These are phyloP conservation scores for Rhabdornis inornatus DNA, from an alignment of 2,113 vertebrate genomes.

Conservation along the genomic window DNA sequence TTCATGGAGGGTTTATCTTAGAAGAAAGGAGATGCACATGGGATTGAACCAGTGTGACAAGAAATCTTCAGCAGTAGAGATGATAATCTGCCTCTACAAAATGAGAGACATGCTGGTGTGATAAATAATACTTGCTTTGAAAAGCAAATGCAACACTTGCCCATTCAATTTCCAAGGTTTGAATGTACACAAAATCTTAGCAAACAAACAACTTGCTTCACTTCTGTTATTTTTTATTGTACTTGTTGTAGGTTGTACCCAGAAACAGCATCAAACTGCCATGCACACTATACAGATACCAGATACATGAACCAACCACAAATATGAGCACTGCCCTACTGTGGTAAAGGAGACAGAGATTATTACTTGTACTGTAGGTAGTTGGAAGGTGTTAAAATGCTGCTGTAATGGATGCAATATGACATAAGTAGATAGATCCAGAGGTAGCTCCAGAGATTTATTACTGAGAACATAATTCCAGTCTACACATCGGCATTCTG, in stretches of 20 bases:
- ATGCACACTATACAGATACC: not conserved
- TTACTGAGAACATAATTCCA: not conserved
- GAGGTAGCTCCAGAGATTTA: not conserved
- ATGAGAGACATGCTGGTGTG: constrained; percentile 10
- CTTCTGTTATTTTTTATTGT: not conserved
- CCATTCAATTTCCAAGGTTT: not conserved
- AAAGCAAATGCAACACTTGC: not conserved
- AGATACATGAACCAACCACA: not conserved
- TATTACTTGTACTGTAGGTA: not conserved
- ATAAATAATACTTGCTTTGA: not conserved
- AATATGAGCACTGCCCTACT: not conserved
- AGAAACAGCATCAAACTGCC: not conserved
- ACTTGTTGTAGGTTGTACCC: not conserved
- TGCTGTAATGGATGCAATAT: not conserved
- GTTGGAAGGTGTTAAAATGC: constrained; percentile 8
- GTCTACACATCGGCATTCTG: not conserved
- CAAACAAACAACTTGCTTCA: not conserved
- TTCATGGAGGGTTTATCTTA: constrained; percentile 14
- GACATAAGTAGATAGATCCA: not conserved
- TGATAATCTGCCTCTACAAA: constrained; percentile 16
- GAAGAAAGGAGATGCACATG: not conserved
- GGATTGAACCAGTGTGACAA: not conserved
- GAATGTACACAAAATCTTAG: not conserved
- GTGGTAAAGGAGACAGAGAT: not conserved
- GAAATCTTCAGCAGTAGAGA: not conserved